Percentiles rank a stretch among this genome's conserved stretches.
phyloP scores from a whole-genome alignment of 2,888 invertebrate genomes.

The Ommatoiulus sabulosus region DNA sequence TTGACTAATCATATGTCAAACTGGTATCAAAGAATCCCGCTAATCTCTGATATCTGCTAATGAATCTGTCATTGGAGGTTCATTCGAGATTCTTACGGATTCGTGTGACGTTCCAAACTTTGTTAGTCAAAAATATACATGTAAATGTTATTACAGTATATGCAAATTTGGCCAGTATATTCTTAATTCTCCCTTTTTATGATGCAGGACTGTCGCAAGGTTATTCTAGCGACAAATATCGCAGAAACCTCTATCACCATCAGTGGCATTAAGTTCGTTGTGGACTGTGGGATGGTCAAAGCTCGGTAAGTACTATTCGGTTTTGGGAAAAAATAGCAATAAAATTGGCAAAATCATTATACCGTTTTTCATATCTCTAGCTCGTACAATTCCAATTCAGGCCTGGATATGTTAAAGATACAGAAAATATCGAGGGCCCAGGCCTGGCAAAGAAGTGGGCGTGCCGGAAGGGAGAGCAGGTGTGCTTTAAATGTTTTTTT shows the following conservation, averaged over 20 bases:
- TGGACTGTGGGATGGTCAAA: conserved; percentile 94
- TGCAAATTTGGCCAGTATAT: too few species aligned
- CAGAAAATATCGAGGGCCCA: conserved; percentile 90
- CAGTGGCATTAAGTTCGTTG: conserved; percentile 85
- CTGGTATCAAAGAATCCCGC: too few species aligned
- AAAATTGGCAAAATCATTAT: too few species aligned
- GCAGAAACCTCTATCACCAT: conserved; percentile 76
- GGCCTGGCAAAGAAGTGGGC: conserved; percentile 91
- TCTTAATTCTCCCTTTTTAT: too few species aligned
- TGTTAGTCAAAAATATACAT: too few species aligned
- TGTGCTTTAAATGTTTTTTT: not conserved
- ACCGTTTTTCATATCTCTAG: too few species aligned
- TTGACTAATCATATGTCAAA: too few species aligned
- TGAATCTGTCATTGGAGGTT: not conserved
- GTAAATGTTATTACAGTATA: too few species aligned
- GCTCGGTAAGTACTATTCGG: conserved; percentile 74
- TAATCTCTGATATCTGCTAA: too few species aligned
- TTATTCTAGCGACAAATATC: conserved; percentile 74
- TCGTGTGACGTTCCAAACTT: too few species aligned
- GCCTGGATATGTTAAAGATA: conserved; percentile 85
- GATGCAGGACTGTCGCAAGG: conserved; percentile 68
- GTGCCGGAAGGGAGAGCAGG: conserved; percentile 84
- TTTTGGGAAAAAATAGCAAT: too few species aligned
- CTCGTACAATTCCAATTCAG: conserved; percentile 82
- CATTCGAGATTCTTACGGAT: not conserved